These are phyloP conservation scores for Chionoecetes opilio DNA, from an alignment of 1,140 invertebrate species.

Conservation along the genomic window DNA sequence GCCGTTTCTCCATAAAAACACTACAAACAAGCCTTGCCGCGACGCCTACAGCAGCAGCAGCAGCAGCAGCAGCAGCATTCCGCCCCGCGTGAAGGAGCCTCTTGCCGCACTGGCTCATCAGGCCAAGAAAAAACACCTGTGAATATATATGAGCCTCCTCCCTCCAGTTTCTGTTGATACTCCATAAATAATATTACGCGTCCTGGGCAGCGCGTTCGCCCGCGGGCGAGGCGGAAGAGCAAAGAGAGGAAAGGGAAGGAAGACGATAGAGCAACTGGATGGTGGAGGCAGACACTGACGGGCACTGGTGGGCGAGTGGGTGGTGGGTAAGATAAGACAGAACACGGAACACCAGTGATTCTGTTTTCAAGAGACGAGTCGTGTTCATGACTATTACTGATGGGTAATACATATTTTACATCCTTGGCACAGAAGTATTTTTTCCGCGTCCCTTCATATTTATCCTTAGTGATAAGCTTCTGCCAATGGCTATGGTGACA, in stretches of 20 bases:
- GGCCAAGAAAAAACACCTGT: neutral
- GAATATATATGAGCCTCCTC: slow-evolving; percentile 20
- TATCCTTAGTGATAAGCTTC: too few relatives aligned
- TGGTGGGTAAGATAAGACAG: neutral
- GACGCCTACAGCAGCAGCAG: too few relatives aligned
- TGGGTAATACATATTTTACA: too few relatives aligned
- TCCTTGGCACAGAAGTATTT: too few relatives aligned
- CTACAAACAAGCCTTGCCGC: too few relatives aligned
- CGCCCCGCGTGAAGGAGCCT: neutral
- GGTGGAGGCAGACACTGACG: neutral
- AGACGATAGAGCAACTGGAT: neutral
- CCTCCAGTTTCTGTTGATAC: neutral
- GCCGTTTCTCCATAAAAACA: too few relatives aligned
- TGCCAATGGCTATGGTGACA: too few relatives aligned
- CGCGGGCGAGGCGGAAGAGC: neutral
- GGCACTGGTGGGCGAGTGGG: neutral
- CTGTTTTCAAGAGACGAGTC: too few relatives aligned
- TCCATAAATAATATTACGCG: slow-evolving; percentile 21
- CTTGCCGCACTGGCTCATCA: slow-evolving; percentile 11
- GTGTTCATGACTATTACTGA: too few relatives aligned
- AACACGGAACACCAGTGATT: neutral
- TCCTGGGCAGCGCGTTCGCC: neutral
- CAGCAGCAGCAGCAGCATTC: neutral
- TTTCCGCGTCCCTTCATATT: too few relatives aligned
- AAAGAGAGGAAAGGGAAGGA: neutral